Conservation (phyloP, 23 tunicate species). For the Halocynthia roretzi region DNA sequence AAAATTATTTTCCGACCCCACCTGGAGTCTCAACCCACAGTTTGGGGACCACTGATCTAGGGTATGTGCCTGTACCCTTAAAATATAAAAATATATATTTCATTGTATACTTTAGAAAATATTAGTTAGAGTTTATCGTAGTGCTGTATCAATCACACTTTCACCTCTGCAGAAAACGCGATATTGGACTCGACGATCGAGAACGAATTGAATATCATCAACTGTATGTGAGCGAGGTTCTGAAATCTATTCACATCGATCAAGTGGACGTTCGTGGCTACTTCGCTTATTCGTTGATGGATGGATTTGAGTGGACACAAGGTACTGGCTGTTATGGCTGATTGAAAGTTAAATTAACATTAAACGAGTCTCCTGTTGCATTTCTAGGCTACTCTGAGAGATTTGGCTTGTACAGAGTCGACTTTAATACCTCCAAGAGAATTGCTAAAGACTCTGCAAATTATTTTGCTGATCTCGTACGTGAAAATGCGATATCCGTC, state of each 20-base stretch:
- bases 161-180: conserved; percentile 37
- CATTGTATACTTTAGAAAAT: no score
- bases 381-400: conserved; percentile 64
- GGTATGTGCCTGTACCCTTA: no score
- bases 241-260: conserved; percentile 88
- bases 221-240: conserved; percentile 62
- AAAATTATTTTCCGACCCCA: no score
- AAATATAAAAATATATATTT: no score
- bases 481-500: conserved; percentile 73
- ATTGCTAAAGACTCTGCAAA: conserved; percentile 85
- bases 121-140: no score
- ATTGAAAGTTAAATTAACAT: neutral
- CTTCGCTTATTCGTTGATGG: conserved; percentile 82
- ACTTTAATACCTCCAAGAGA: conserved; percentile 42
- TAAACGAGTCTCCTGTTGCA: neutral
- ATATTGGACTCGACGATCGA: conserved; percentile 67
- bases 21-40: no score
- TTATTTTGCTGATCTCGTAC: conserved; percentile 82
- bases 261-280: conserved; percentile 90
- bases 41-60: no score
- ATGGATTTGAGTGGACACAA: conserved; percentile 76
- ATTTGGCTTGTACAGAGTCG: conserved; percentile 79
- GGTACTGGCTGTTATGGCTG: conserved; percentile 31
- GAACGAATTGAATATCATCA: conserved; percentile 63
- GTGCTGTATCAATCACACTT: neutral